A percentile compares a stretch with the other conserved stretches of the same genome.
These are phyloP conservation scores for Chanos chanos DNA, from an alignment of 2,797 vertebrate genomes.

Conservation along the genomic window DNA sequence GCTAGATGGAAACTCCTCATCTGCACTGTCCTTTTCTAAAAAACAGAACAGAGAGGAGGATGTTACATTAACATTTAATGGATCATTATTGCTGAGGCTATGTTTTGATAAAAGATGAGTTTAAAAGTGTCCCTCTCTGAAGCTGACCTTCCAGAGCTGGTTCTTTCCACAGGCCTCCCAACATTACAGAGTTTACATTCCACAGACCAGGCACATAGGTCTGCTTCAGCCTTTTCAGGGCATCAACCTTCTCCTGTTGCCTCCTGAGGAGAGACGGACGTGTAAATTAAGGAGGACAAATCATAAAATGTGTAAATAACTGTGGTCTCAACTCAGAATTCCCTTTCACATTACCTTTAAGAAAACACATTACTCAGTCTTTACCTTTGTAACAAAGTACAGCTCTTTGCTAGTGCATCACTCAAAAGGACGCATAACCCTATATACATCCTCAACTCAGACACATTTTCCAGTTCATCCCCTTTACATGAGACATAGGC, in stretches of 20 bases:
- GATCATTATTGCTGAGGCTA: not conserved
- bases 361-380: too few relatives aligned
- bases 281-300: not conserved
- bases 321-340: not conserved
- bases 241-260: constrained; percentile 46
- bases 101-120: not conserved
- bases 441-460: too few relatives aligned
- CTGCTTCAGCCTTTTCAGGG: constrained; percentile 45
- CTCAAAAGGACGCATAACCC: too few relatives aligned
- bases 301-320: not conserved
- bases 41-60: constrained; percentile 13
- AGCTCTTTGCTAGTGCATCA: too few relatives aligned
- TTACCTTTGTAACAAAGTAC: too few relatives aligned
- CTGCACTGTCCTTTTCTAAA: constrained; percentile 32
- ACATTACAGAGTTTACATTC: constrained; percentile 56
- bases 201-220: constrained; percentile 62
- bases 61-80: not conserved
- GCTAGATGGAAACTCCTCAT: constrained; percentile 27
- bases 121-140: not conserved
- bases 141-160: constrained; percentile 45
- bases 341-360: not conserved
- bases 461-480: too few relatives aligned
- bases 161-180: constrained; percentile 49
- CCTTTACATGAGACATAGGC: too few relatives aligned
- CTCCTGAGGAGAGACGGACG: constrained; percentile 20